Conservation (phyloP, 1,140 invertebrate genomes). For the Xylocopa sonorina region DNA sequence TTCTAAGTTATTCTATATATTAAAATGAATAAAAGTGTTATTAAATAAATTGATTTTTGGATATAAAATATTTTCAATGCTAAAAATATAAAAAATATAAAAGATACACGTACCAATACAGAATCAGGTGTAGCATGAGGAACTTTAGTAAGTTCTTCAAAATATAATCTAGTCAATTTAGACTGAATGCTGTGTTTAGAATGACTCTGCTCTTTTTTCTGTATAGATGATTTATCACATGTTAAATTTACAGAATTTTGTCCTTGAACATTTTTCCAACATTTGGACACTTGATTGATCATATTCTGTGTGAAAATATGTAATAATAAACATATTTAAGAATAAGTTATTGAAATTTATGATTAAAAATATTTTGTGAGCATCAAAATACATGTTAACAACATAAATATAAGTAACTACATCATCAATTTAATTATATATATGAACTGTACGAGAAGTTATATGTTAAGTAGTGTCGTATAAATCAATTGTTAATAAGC, state of each 20-base stretch:
- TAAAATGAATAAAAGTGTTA: conserved; percentile 1
- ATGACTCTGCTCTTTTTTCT: conserved; percentile 77
- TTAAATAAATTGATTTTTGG: background rate
- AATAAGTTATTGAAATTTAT: too few relatives aligned
- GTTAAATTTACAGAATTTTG: conserved; percentile 66
- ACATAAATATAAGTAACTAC: background rate
- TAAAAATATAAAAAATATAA: background rate
- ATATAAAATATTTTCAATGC: background rate
- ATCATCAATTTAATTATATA: conserved; percentile 4
- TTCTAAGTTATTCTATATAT: conserved; percentile 85
- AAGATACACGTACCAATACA: conserved; percentile 74
- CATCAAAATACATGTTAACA: too few relatives aligned
- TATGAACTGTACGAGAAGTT: background rate
- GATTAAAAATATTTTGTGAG: too few relatives aligned
- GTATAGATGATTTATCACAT: conserved; percentile 68
- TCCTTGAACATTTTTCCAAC: conserved; percentile 70
- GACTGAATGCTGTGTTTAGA: conserved; percentile 79
- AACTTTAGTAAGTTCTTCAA: conserved; percentile 78
- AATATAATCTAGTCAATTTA: conserved; percentile 79
- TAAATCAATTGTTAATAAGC: conserved; percentile 25
- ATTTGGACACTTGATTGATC: conserved; percentile 76
- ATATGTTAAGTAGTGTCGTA: background rate
- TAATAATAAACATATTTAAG: background rate
- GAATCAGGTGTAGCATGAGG: conserved; percentile 80
- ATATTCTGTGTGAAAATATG: conserved; percentile 69